A percentile compares a stretch with the other conserved stretches of the same genome.
Evolutionary conservation across 2,113 vertebrate species (phyloP).

Genomic region (Zosterops lateralis): DNA sequence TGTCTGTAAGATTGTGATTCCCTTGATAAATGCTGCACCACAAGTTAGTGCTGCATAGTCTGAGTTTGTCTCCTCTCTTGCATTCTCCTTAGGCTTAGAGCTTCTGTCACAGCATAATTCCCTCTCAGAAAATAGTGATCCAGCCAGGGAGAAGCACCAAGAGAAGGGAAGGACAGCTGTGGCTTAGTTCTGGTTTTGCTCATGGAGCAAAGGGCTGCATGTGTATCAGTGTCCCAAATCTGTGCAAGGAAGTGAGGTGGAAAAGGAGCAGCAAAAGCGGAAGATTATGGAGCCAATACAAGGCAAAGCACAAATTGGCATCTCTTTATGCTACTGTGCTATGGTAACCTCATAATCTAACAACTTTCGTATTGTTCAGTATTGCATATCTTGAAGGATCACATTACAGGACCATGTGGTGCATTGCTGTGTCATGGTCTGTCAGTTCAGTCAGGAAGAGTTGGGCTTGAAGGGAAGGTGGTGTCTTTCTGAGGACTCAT

Average conservation of each 20-base stretch:
- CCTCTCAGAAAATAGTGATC: background rate
- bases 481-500: background rate
- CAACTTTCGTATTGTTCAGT: background rate
- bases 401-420: background rate
- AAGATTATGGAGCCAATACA: background rate
- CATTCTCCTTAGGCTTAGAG: background rate
- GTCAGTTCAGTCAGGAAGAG: background rate
- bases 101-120: background rate
- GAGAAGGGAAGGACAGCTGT: background rate
- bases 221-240: background rate
- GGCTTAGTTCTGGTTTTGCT: background rate
- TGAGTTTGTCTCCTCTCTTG: background rate
- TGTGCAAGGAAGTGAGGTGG: background rate
- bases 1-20: background rate
- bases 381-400: background rate
- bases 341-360: background rate
- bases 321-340: background rate
- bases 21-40: background rate
- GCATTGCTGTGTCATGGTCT: background rate
- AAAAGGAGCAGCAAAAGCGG: background rate
- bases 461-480: background rate
- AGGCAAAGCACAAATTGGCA: background rate
- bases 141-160: background rate
- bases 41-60: background rate
- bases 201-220: background rate